Conservation (phyloP, 2,113 vertebrate genomes). For the Zosterops pallidus region DNA sequence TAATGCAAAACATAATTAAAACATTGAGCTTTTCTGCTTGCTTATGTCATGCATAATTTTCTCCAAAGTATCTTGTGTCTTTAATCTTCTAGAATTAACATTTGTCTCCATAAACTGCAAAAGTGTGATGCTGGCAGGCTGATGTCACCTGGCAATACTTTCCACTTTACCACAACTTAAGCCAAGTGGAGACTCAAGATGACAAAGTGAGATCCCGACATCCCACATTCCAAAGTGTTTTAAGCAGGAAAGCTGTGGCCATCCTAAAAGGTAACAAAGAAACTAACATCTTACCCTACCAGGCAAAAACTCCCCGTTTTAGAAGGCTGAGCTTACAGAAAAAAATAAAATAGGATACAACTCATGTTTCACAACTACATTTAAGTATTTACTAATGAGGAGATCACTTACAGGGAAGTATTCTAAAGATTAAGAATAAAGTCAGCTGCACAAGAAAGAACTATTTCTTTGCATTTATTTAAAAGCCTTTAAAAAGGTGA, state of each 20-base stretch:
- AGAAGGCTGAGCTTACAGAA: neutral
- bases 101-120: neutral
- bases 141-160: neutral
- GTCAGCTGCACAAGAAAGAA: neutral
- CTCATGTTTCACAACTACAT: neutral
- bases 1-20: neutral
- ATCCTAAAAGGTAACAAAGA: neutral
- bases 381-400: neutral
- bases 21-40: neutral
- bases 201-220: neutral
- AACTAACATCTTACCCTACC: neutral
- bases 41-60: neutral
- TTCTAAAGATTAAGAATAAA: neutral
- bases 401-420: neutral
- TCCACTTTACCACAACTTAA: neutral
- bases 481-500: neutral
- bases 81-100: neutral
- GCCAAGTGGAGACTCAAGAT: neutral
- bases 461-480: slow-evolving; percentile 11
- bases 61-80: neutral
- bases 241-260: neutral
- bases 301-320: neutral
- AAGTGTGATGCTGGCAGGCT: neutral
- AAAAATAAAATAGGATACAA: neutral
- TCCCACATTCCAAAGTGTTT: rapidly evolving